A percentile compares a stretch with the other conserved stretches of the same genome.
phyloP scores from a whole-genome alignment of 2,888 invertebrate genomes.

The Limnephilus lunatus region DNA sequence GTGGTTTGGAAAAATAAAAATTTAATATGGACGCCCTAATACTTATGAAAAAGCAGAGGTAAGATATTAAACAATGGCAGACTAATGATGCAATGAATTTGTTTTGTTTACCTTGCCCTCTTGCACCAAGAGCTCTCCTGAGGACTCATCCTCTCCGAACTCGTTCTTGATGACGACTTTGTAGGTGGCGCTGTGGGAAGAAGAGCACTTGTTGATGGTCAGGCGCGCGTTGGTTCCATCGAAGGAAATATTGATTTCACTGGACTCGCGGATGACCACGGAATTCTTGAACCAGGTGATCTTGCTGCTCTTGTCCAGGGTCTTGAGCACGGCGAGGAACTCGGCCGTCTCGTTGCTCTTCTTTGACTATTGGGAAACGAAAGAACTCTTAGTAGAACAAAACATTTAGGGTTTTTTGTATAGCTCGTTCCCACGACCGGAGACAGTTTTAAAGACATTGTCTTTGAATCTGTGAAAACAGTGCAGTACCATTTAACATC shows the following conservation, averaged over 20 bases:
- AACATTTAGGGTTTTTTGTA: background rate
- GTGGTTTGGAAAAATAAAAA: background rate
- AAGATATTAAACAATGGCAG: background rate
- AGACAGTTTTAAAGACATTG: too few species aligned
- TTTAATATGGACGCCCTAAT: background rate
- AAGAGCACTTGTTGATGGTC: conserved; percentile 85
- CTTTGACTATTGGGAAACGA: conserved; percentile 69
- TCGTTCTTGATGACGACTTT: conserved; percentile 93
- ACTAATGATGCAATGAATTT: conserved; percentile 66
- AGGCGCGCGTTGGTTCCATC: conserved; percentile 90
- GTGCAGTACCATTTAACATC: too few species aligned
- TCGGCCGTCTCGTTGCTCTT: conserved; percentile 84
- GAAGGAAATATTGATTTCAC: conserved; percentile 87
- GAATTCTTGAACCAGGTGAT: conserved; percentile 92
- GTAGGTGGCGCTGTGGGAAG: conserved; percentile 89
- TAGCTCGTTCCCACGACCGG: too few species aligned
- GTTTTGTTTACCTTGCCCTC: conserved; percentile 75
- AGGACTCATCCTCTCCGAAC: conserved; percentile 92
- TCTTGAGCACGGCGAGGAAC: conserved; percentile 85
- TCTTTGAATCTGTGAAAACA: too few species aligned
- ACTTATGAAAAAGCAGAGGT: background rate
- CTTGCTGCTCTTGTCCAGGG: conserved; percentile 86
- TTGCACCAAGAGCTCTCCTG: conserved; percentile 89
- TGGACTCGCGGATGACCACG: conserved; percentile 86
- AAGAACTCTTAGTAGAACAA: background rate